A percentile compares a stretch with the other conserved stretches of the same genome.
Evolutionary conservation across 2,888 invertebrate species (phyloP).

Genomic region (Conomelus anceps): DNA sequence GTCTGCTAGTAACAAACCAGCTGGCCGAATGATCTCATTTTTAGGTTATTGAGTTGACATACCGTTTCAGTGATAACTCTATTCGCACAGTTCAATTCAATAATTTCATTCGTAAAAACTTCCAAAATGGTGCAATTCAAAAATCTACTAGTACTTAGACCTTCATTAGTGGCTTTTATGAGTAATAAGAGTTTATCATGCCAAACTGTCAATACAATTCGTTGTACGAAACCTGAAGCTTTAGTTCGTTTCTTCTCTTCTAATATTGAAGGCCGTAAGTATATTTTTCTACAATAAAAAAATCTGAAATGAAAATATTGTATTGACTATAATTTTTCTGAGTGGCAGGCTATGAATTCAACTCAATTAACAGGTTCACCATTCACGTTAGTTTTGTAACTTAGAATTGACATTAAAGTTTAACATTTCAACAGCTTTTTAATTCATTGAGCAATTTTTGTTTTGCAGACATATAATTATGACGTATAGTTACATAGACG

Average conservation of each 20-base stretch:
- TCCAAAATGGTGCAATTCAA: not conserved
- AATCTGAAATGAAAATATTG: no score
- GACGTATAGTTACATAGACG: no score
- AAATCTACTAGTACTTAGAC: not conserved
- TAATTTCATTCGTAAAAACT: not conserved
- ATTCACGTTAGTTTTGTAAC: no score
- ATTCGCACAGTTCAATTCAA: not conserved
- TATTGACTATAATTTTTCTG: no score
- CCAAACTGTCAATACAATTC: conserved; percentile 23
- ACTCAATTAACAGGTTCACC: no score
- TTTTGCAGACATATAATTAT: no score
- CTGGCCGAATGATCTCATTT: not conserved
- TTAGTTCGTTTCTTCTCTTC: conserved; percentile 5
- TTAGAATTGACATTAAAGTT: no score
- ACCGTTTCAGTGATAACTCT: not conserved
- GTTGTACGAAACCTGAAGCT: conserved; percentile 10
- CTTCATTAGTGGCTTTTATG: not conserved
- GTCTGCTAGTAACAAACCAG: not conserved
- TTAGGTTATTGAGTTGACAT: not conserved
- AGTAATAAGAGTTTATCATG: conserved; percentile 20
- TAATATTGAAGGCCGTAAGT: conserved; percentile 3
- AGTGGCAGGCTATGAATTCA: no score
- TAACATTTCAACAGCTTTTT: no score
- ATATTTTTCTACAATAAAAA: no score
- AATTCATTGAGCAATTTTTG: no score